These are phyloP conservation scores for Pedionomus torquatus DNA, from an alignment of 2,113 vertebrate genomes.

Conservation along the genomic window DNA sequence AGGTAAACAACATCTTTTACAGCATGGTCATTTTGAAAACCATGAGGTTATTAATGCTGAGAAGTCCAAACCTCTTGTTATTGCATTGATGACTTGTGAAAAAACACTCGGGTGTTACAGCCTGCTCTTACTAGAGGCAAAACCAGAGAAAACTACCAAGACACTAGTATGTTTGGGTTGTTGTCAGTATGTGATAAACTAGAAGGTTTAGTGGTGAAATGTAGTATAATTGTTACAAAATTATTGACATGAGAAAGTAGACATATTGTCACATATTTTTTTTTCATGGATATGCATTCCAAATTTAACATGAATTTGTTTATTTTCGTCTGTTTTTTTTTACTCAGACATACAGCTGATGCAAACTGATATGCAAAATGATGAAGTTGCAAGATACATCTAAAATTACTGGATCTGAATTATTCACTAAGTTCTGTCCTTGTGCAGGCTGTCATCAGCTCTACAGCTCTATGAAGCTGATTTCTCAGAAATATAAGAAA, in stretches of 20 bases:
- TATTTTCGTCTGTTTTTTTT: background rate
- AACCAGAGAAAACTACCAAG: background rate
- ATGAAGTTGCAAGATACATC: background rate
- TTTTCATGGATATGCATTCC: background rate
- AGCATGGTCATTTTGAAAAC: constrained; percentile 5
- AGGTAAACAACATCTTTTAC: background rate
- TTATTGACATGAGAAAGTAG: background rate
- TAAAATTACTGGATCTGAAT: background rate
- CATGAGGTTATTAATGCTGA: background rate
- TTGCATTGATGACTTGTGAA: background rate
- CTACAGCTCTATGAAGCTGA: background rate
- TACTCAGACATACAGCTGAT: background rate
- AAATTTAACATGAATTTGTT: background rate
- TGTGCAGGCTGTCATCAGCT: background rate
- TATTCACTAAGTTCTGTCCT: background rate
- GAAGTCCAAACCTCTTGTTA: background rate
- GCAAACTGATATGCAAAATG: background rate
- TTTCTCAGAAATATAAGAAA: background rate
- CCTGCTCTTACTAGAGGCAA: background rate
- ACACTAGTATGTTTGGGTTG: background rate
- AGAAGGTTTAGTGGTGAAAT: background rate
- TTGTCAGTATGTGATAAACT: too few relatives aligned
- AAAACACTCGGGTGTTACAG: background rate
- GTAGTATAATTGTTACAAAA: background rate
- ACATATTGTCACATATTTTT: rapidly evolving